Evolutionary conservation across 2,797 vertebrate species (phyloP), one percentile per base, ranked within the genome.

Genomic region (Microctenopoma stevenorrisi): DNA sequence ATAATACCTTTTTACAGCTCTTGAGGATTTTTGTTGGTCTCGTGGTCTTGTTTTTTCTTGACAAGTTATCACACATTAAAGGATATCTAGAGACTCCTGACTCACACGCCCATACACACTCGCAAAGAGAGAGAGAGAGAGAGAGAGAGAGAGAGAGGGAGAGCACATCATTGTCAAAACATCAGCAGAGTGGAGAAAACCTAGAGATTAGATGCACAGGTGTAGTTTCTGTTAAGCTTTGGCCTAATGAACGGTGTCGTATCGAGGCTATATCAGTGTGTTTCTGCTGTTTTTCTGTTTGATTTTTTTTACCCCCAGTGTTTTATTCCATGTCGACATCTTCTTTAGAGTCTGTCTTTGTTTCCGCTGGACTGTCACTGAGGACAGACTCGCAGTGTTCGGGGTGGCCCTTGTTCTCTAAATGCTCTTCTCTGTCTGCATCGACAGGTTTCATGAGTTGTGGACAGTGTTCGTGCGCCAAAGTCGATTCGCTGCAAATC

Each of bases 1-100:
- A 94, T 96, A 96, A 97, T 96, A 96, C 95, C 96, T 96, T 97
- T 94, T 91, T 96, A 97, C 96, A 98, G 95, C 95, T 96, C 91
- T 92, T 94, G 94, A 95, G 94, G 94, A 94, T 94, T 93, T 93
- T 81, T 87, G 91, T 94, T 94, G 92, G 93, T 94, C 73, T 88
- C 71, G 65, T 84, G 77, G 90, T 90, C 92, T 90, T 82, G 80
- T 87, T 94, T 35, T 22, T 89, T 82, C 73, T 69, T 91, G 89
- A 86, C 84, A 88, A 68, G 79, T 89, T 79, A 82, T 84, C 87
- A 89, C 88, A 91, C 86, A 79, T 86, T 88, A 85, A 86, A 88
- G 72, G 84, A 82, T 84, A 88, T 88, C 86, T 86, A 85, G 76
- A 83, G 78, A 84, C 80, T 81, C 86, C 84, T 87, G 68, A 61